Base-by-base conservation (phyloP, 2,113 vertebrate species). In the Ifrita kowaldi region DNA sequence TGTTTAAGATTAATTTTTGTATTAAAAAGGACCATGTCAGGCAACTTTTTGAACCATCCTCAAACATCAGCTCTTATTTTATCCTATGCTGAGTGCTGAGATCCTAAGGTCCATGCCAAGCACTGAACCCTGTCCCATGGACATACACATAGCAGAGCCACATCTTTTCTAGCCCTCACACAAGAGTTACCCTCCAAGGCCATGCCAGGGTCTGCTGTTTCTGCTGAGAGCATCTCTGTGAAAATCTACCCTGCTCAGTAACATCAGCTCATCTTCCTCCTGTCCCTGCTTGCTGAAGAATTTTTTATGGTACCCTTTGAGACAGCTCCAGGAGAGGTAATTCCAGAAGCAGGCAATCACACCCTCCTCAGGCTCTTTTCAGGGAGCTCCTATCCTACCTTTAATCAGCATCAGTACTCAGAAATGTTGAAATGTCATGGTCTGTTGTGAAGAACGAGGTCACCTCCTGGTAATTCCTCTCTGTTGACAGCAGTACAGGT, bases 41-140 rank as follows among this genome's bases (percentile, higher is more conserved):
- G 17, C n/a, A 89, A 64, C 26, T 60, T 84, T 76, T 75, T 70
- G 37, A 87, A 16, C 30, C 24, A 50, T 47, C 7, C 10, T 3
- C 57, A 70, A 86, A n/a, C 42, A 44, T 16, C 1, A 28, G 24
- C 21, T 70, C 42, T 81, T 67, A 42, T 44, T 86, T 80, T 27
- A n/a, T 14, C 46, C 13, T 49, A 44, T 52, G 6, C 0, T 73
- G 64, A 80, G 21, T 59, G 74, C 68, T 2, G 4, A 60, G 37
- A 52, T 27, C 11, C 57, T 55, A 6, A 1, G 2, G 28, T 20
- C 69, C 27, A 33, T 1, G 0, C 17, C 3, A 14, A 71, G n/a
- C 0, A 0, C 26, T 11, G 44, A 87, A 15, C 27, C 15, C 23
- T 49, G 18, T 60, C n/a, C 55, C 63, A 30, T 2, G 5, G 71